Conservation (phyloP, 1,140 invertebrate species). For the Schlechtendalia chinensis region DNA sequence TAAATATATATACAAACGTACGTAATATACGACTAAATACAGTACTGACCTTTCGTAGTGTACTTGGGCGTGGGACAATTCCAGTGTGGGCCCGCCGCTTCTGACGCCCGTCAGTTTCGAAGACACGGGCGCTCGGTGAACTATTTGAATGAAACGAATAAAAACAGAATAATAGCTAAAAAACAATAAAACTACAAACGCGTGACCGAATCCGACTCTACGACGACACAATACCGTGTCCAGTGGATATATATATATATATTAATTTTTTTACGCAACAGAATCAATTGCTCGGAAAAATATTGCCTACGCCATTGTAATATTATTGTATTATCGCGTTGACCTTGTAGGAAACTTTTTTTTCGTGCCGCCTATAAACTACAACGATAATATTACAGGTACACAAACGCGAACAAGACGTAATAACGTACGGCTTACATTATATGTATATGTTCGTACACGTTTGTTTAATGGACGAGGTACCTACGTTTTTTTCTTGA, state of each 20-base stretch:
- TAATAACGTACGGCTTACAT: slow-evolving; percentile 6
- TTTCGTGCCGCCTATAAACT: slow-evolving; percentile 15
- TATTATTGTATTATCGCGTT: slow-evolving; percentile 11
- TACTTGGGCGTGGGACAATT: slow-evolving; percentile 76
- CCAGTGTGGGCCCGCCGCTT: slow-evolving; percentile 64
- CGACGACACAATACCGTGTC: slow-evolving; percentile 16
- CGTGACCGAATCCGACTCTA: slow-evolving; percentile 33
- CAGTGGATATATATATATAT: background rate
- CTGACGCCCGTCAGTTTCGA: slow-evolving; percentile 60
- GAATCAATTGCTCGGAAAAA: slow-evolving; percentile 16
- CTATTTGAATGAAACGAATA: slow-evolving; percentile 54
- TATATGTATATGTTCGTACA: background rate
- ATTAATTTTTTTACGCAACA: slow-evolving; percentile 41
- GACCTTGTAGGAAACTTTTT: slow-evolving; percentile 20
- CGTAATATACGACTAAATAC: background rate
- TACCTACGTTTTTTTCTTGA: background rate
- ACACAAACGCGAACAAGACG: background rate
- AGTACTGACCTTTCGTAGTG: slow-evolving; percentile 72
- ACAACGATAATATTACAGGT: background rate
- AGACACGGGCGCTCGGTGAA: slow-evolving; percentile 62
- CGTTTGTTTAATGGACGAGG: background rate
- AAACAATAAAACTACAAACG: slow-evolving; percentile 36
- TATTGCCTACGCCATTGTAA: slow-evolving; percentile 1
- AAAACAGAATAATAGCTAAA: slow-evolving; percentile 17
- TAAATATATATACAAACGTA: slow-evolving; percentile 6